Evolutionary conservation across 2,113 vertebrate species (phyloP), one percentile per base, ranked within the genome.

Genomic region (Gnathonemus longibarbis): DNA sequence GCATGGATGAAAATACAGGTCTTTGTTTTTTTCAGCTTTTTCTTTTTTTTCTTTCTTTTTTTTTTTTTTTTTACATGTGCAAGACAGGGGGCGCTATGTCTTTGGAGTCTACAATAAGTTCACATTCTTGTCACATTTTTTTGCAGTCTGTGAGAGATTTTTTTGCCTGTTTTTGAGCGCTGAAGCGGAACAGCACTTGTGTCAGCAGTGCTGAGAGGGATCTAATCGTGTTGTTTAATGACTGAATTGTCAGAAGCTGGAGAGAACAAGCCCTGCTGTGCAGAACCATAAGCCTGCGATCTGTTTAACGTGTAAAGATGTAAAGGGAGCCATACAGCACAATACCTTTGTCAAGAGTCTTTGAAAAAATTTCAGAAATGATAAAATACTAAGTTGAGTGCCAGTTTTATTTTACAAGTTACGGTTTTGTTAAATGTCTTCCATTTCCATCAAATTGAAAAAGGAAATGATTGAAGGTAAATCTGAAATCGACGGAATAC

Each of bases 61-160:
- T 7, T 49, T 49, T 74, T 49, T 74, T 5, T 74, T 46, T 84
- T 21, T 46, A 46, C 42, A 13, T 84, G 42, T 48, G 83, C 45
- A 84, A 87, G 86, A 62, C 70, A 93, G 92, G 46, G 91, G 94
- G 91, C 93, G 91, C 90, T 15, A 24, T 77, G 50, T 87, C 17
- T 52, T 31, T 52, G 46, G n/a, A 27, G 50, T 53, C 13, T 52
- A 87, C 15, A 53, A 11, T 87, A 53, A 24, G 13, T 17, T 7
- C 49, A 8, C 15, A 8, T 87, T 48, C 49, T 19, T 1, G n/a
- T 52, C 11, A 4, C 85, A n/a, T 48, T 45, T 48, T 42, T 83
- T 83, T 9, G 5, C 35, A 0, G 19, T 24, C 24, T 9, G 15
- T 58, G 62, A 31, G 62, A 31, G n/a, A 70, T 31, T 11, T 66